These are phyloP conservation scores for Nyctibius bracteatus DNA, from an alignment of 2,113 vertebrate genomes.

Conservation along the genomic window DNA sequence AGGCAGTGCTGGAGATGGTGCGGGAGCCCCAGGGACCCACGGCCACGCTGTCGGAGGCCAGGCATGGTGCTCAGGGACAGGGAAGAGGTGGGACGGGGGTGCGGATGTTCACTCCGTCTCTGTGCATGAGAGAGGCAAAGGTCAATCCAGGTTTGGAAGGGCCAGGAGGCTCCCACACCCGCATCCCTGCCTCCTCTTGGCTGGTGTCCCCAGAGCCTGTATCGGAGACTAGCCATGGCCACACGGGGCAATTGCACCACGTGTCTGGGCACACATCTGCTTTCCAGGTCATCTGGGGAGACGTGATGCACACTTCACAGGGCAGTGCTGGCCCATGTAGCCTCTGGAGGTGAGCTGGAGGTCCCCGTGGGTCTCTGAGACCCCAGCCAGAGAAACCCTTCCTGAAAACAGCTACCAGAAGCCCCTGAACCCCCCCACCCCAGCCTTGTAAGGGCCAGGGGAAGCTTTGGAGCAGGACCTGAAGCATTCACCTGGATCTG, in stretches of 20 bases:
- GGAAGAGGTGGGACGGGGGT: background rate
- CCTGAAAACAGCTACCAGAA: background rate
- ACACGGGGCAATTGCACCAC: rapidly evolving
- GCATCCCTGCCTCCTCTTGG: background rate
- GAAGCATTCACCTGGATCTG: constrained; percentile 55
- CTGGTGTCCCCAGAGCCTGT: background rate
- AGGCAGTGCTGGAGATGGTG: background rate
- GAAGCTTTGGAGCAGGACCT: background rate
- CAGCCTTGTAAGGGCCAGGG: background rate
- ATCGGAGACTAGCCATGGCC: rapidly evolving
- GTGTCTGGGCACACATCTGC: background rate
- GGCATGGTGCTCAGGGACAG: rapidly evolving
- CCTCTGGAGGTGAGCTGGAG: background rate
- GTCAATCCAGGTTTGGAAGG: background rate
- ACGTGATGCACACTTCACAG: rapidly evolving
- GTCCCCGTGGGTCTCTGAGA: background rate
- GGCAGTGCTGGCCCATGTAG: background rate
- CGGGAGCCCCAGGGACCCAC: background rate
- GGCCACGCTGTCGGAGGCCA: rapidly evolving
- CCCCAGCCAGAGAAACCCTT: background rate
- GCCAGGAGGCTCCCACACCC: background rate
- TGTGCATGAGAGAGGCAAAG: background rate
- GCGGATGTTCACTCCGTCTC: rapidly evolving
- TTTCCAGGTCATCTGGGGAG: background rate
- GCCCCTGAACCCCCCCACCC: background rate